These are phyloP conservation scores for Ericerus pela DNA, from an alignment of 1,140 invertebrate species.

Conservation along the genomic window DNA sequence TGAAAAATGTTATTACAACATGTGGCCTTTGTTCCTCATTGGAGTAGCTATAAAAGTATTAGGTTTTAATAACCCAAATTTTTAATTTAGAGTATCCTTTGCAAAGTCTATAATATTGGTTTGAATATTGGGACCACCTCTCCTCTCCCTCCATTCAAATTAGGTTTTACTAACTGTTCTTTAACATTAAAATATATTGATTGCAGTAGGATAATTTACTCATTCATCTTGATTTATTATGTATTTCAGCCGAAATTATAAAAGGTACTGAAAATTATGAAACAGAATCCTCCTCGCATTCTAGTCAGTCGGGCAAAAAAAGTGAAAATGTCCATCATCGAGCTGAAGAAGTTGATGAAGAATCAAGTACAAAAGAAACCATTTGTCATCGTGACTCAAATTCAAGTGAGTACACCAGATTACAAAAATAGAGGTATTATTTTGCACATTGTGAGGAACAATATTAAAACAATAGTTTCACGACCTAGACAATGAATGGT, in stretches of 20 bases:
- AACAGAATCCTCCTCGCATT: neutral
- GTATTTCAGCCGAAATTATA: neutral
- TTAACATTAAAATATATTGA: neutral
- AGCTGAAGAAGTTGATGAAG: neutral
- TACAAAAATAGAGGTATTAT: neutral
- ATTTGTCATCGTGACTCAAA: constrained; percentile 16
- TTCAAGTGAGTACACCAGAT: constrained; percentile 5
- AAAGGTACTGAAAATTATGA: neutral
- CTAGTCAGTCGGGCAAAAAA: neutral
- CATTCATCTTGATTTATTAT: too few relatives aligned
- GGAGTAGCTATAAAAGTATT: too few relatives aligned
- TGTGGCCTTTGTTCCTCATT: too few relatives aligned
- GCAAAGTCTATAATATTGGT: neutral
- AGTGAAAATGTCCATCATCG: neutral
- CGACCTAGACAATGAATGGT: too few relatives aligned
- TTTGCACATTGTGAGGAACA: too few relatives aligned
- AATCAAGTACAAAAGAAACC: constrained; percentile 13
- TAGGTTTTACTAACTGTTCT: neutral
- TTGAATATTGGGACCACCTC: neutral
- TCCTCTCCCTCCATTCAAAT: neutral
- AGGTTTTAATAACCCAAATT: too few relatives aligned
- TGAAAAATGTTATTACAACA: too few relatives aligned
- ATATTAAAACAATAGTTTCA: too few relatives aligned
- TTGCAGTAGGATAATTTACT: too few relatives aligned
- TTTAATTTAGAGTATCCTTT: neutral